phyloP scores from a whole-genome alignment of 2,797 vertebrate genomes.

The Synanceia verrucosa region DNA sequence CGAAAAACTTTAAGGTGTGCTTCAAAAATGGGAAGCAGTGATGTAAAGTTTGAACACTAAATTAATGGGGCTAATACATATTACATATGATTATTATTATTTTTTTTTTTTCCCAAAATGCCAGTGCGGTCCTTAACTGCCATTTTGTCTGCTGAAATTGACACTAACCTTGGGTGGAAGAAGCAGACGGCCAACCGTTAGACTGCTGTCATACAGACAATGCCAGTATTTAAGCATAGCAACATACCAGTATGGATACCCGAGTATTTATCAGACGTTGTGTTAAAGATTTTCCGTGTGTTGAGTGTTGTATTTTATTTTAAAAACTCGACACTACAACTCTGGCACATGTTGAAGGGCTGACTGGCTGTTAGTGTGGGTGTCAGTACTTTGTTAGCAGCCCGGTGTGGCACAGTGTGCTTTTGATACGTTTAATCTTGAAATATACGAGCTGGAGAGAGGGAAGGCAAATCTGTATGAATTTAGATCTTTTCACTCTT shows the following conservation, averaged over 20 bases:
- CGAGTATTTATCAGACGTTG: slow-evolving; percentile 60
- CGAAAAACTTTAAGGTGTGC: not conserved
- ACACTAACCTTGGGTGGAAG: slow-evolving; percentile 24
- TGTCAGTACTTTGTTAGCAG: slow-evolving; percentile 26
- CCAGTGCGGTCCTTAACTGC: slow-evolving; percentile 41
- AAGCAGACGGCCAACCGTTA: slow-evolving; percentile 14
- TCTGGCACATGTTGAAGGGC: slow-evolving; percentile 56
- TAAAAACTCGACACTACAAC: slow-evolving; percentile 55
- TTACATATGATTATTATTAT: no score
- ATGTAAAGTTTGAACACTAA: slow-evolving; percentile 14
- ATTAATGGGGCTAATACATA: slow-evolving; percentile 14
- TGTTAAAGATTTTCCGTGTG: slow-evolving; percentile 48
- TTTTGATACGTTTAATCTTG: slow-evolving; percentile 36
- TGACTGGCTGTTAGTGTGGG: slow-evolving; percentile 35
- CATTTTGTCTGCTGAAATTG: slow-evolving; percentile 48
- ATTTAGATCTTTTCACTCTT: slow-evolving; percentile 17
- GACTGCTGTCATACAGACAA: slow-evolving; percentile 29
- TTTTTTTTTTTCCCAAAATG: not conserved
- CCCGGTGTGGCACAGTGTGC: slow-evolving; percentile 43
- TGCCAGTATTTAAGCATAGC: slow-evolving; percentile 54
- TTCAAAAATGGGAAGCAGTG: not conserved
- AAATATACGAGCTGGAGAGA: slow-evolving; percentile 38
- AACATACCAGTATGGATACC: slow-evolving; percentile 37
- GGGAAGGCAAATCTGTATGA: slow-evolving; percentile 32
- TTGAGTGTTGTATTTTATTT: slow-evolving; percentile 54